Percentiles rank a stretch among this genome's conserved stretches.
Conservation (phyloP, 2,797 vertebrate genomes). For the Emydoidea blandingii region DNA sequence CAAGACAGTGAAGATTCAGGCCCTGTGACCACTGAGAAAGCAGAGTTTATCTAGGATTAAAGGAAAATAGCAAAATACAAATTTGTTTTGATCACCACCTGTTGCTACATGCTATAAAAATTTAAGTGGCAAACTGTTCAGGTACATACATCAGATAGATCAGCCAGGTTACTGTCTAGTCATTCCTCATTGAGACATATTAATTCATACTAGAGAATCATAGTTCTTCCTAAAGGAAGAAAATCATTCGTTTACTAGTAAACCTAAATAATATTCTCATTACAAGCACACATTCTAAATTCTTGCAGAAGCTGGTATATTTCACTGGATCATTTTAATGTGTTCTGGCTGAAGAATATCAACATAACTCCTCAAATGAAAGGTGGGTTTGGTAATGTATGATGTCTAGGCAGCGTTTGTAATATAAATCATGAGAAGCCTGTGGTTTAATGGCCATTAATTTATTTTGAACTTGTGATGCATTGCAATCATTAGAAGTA, state of each 20-base stretch:
- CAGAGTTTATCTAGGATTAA: conserved; percentile 52
- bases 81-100: conserved; percentile 42
- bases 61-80: conserved; percentile 46
- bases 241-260: conserved; percentile 55
- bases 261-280: conserved; percentile 63
- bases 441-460: conserved; percentile 68
- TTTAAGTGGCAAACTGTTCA: background rate
- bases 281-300: conserved; percentile 30
- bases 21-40: background rate
- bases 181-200: conserved; percentile 57
- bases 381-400: conserved; percentile 49
- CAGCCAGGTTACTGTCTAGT: conserved; percentile 26
- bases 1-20: conserved; percentile 23
- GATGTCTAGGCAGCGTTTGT: conserved; percentile 47
- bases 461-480: conserved; percentile 77
- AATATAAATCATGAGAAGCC: conserved; percentile 58
- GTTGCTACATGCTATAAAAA: conserved; percentile 25
- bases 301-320: conserved; percentile 42
- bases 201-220: conserved; percentile 52
- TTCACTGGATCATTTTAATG: conserved; percentile 67
- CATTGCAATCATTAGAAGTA: conserved; percentile 54
- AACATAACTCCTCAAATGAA: conserved; percentile 55
- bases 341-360: conserved; percentile 55
- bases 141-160: conserved; percentile 10
- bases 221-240: conserved; percentile 40